phyloP scores from a whole-genome alignment of 1,140 invertebrate genomes.

The Mesaphorura yosii region DNA sequence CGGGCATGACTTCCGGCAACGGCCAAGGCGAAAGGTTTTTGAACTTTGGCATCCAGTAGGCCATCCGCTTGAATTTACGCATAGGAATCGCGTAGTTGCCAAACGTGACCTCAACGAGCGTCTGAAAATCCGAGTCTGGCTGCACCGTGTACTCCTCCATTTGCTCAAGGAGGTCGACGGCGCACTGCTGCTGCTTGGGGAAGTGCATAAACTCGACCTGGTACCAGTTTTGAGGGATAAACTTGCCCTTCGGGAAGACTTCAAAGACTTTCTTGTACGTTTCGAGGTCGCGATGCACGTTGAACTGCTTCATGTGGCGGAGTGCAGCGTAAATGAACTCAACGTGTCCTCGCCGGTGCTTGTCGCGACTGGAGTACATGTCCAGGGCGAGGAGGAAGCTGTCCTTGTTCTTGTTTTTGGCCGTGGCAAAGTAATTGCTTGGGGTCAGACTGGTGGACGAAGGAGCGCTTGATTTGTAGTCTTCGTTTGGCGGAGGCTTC shows the following conservation, averaged over 20 bases:
- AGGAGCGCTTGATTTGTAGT: too few relatives aligned
- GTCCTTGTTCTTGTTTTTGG: slow-evolving; percentile 55
- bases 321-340: slow-evolving; percentile 88
- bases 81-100: slow-evolving; percentile 63
- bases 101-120: slow-evolving; percentile 70
- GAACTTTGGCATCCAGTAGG: slow-evolving; percentile 98
- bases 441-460: too few relatives aligned
- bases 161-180: slow-evolving; percentile 68
- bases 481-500: too few relatives aligned
- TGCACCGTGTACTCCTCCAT: slow-evolving; percentile 84
- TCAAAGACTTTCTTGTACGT: slow-evolving; percentile 81
- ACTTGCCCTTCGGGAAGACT: slow-evolving; percentile 82
- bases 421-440: slow-evolving; percentile 43
- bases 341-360: slow-evolving; percentile 62
- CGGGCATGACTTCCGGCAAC: slow-evolving; percentile 59
- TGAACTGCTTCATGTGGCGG: slow-evolving; percentile 77
- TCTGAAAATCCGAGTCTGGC: slow-evolving; percentile 76
- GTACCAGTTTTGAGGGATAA: slow-evolving; percentile 65
- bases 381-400: slow-evolving; percentile 61
- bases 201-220: slow-evolving; percentile 84
- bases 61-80: slow-evolving; percentile 77
- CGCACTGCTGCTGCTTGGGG: slow-evolving; percentile 86
- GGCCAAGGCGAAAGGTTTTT: slow-evolving; percentile 81
- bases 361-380: slow-evolving; percentile 50
- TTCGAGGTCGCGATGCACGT: slow-evolving; percentile 77